Percentiles rank a stretch among this genome's conserved stretches.
These are phyloP conservation scores for Anhinga anhinga DNA, from an alignment of 2,113 vertebrate species.

Conservation along the genomic window DNA sequence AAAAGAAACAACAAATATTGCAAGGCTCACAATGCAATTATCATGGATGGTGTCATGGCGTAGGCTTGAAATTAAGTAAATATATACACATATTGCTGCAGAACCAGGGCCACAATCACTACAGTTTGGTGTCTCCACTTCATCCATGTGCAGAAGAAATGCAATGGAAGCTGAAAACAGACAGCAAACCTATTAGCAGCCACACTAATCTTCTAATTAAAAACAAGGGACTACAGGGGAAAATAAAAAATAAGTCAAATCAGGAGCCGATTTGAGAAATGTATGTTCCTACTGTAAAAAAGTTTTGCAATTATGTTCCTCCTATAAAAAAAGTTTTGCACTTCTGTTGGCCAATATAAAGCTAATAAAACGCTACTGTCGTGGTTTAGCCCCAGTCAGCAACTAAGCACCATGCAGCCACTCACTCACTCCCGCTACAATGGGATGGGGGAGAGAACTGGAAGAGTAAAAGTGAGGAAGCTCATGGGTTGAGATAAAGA, in stretches of 20 bases:
- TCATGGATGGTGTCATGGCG: accelerated
- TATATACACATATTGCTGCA: neutral
- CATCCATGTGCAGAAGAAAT: neutral
- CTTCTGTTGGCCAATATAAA: neutral
- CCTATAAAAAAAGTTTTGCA: neutral
- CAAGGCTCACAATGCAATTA: neutral
- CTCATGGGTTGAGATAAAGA: too few species aligned
- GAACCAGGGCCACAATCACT: neutral
- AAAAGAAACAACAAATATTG: neutral
- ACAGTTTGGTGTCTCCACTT: neutral
- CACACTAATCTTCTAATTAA: neutral
- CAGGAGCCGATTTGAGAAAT: neutral
- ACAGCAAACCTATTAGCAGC: neutral
- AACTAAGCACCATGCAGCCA: too few species aligned
- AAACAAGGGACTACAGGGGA: neutral
- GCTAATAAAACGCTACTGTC: neutral
- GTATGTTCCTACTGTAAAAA: neutral
- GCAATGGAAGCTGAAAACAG: neutral
- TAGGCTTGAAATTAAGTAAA: neutral
- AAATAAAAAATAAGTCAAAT: neutral
- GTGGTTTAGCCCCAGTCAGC: too few species aligned
- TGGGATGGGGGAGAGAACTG: too few species aligned
- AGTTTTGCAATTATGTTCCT: neutral
- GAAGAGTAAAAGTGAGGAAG: too few species aligned
- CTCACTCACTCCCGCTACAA: too few species aligned